Percentiles rank a stretch among this genome's conserved stretches.
Conservation (phyloP, 2,797 vertebrate genomes). For the Halcyon smyrnensis region DNA sequence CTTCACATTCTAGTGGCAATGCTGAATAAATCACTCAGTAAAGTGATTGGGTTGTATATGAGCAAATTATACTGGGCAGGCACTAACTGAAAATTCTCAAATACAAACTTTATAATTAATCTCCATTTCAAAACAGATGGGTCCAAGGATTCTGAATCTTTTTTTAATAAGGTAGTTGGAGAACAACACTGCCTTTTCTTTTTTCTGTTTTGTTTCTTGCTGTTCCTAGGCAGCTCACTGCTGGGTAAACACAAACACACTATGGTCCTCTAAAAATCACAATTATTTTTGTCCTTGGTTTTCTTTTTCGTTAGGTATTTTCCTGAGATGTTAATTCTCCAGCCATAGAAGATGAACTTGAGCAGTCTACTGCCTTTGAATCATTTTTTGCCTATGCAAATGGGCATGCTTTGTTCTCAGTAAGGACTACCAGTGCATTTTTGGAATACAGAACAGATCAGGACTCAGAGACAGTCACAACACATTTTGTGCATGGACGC, state of each 20-base stretch:
- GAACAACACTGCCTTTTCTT: neutral
- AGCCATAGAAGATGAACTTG: neutral
- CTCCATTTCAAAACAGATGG: neutral
- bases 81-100: constrained; percentile 11
- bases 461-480: neutral
- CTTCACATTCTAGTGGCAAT: neutral
- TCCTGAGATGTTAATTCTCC: neutral
- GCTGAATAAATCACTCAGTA: neutral
- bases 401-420: neutral
- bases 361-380: neutral
- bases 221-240: neutral
- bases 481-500: neutral
- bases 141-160: neutral
- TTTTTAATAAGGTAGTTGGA: neutral
- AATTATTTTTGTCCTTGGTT: neutral
- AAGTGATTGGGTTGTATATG: neutral
- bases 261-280: neutral
- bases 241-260: neutral
- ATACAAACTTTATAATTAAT: neutral
- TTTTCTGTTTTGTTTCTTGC: neutral
- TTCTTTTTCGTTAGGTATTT: neutral
- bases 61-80: constrained; percentile 14
- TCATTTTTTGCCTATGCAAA: neutral
- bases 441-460: neutral
- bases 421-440: neutral